Conservation (phyloP, 2,797 vertebrate species). For the Channallabes apus region DNA sequence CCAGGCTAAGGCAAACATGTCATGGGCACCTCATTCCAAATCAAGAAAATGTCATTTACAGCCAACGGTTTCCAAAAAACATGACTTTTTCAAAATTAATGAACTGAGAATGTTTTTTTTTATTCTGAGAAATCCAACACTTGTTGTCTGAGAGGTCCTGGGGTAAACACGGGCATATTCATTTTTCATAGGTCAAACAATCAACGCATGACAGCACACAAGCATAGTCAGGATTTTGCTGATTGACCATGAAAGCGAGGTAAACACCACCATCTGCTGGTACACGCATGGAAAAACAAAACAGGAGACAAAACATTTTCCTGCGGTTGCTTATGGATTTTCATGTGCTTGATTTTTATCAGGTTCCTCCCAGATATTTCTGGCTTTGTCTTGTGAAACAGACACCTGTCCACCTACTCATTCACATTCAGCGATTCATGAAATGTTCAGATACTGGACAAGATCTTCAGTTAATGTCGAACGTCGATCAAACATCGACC, state of each 20-base stretch:
- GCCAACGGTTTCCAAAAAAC: neutral
- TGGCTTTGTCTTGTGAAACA: neutral
- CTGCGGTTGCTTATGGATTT: neutral
- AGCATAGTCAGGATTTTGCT: neutral
- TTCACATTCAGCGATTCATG: neutral
- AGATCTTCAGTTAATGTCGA: neutral
- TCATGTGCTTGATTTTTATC: neutral
- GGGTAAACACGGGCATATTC: neutral
- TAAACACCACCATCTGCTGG: conserved; percentile 36
- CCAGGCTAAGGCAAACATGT: neutral
- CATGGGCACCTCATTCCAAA: neutral
- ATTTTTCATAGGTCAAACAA: neutral
- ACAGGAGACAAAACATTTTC: too few relatives aligned
- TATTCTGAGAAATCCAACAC: neutral
- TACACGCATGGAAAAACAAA: neutral
- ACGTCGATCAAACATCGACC: neutral
- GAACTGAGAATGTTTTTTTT: neutral
- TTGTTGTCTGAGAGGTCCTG: neutral
- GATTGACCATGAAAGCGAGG: conserved; percentile 1
- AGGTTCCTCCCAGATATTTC: neutral
- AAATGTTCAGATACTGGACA: neutral
- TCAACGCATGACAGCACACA: neutral
- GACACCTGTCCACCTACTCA: neutral
- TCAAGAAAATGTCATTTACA: neutral
- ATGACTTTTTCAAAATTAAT: neutral